phyloP scores from a whole-genome alignment of 1,140 invertebrate species.

The Brachionus angularis region DNA sequence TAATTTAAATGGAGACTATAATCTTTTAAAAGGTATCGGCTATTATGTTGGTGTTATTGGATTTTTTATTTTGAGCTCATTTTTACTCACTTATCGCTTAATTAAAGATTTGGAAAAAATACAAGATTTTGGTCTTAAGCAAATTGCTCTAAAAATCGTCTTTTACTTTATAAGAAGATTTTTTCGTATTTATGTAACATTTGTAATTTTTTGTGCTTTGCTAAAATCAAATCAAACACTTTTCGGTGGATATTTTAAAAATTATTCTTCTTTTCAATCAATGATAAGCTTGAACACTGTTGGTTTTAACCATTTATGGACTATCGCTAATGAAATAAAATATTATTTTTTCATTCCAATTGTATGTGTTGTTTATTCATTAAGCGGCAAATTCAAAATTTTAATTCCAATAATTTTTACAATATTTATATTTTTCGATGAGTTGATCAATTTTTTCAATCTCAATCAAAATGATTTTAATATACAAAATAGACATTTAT shows the following conservation, averaged over 20 bases:
- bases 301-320: constrained; percentile 3
- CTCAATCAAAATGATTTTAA: neutral
- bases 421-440: neutral
- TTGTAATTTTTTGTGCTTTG: neutral
- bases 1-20: neutral
- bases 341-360: constrained; percentile 25
- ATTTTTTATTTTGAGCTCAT: constrained; percentile 9
- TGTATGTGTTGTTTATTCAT: neutral
- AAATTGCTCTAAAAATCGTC: neutral
- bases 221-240: constrained; percentile 1
- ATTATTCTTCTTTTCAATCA: neutral
- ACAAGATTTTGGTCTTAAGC: neutral
- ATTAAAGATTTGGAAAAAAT: neutral
- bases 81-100: constrained; percentile 17
- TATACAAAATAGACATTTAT: neutral
- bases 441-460: neutral
- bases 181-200: neutral
- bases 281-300: neutral
- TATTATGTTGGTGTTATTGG: constrained; percentile 22
- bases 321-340: neutral
- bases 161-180: neutral
- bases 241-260: constrained; percentile 8
- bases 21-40: constrained; percentile 2
- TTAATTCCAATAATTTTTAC: neutral
- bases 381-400: neutral